phyloP scores from a whole-genome alignment of 2,888 invertebrate species.

The Coecobrya sp. region DNA sequence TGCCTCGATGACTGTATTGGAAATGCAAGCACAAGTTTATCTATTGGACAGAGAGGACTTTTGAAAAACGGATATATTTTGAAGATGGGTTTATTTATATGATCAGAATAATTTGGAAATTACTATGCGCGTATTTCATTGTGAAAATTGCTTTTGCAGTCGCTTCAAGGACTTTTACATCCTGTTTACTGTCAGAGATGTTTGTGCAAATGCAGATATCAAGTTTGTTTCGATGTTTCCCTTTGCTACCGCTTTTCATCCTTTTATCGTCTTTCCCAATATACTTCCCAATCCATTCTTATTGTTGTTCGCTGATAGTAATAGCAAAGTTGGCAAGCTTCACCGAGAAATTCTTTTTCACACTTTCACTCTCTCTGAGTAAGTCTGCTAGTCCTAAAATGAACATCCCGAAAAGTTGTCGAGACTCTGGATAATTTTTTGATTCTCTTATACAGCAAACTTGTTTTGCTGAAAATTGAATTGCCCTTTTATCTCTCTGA shows the following conservation, averaged over 20 bases:
- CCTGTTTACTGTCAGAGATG: too few relatives aligned
- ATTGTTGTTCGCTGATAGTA: background rate
- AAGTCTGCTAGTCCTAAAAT: background rate
- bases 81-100: background rate
- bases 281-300: background rate
- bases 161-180: background rate
- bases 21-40: too few relatives aligned
- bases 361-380: background rate
- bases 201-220: too few relatives aligned
- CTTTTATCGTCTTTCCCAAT: too few relatives aligned
- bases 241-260: too few relatives aligned
- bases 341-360: background rate
- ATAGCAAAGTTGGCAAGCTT: slow-evolving; percentile 2
- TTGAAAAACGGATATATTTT: too few relatives aligned
- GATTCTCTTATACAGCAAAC: slow-evolving; percentile 26
- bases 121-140: background rate
- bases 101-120: background rate
- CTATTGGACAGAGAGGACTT: background rate
- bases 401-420: slow-evolving; percentile 18
- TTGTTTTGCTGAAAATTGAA: slow-evolving; percentile 59
- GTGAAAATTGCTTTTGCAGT: background rate
- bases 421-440: slow-evolving; percentile 23
- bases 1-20: too few relatives aligned
- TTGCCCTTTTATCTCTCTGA: slow-evolving; percentile 10
- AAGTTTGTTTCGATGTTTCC: too few relatives aligned